Percentiles rank a stretch among this genome's conserved stretches.
Conservation (phyloP, 2,888 invertebrate species). For the Amblyjoppa proteus region DNA sequence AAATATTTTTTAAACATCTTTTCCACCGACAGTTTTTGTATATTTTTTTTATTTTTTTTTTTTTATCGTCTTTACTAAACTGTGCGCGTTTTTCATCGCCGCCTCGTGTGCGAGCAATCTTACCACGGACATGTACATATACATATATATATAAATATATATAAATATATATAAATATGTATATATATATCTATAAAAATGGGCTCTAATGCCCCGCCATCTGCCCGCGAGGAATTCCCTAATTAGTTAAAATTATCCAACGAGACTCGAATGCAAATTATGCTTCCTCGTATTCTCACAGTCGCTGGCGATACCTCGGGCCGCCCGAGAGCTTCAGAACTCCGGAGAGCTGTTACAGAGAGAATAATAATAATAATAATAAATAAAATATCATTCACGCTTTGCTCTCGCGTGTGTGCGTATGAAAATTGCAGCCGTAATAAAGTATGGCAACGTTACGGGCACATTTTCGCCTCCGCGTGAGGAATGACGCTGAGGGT, state of each 20-base stretch:
- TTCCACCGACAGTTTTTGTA: no score
- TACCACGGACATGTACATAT: no score
- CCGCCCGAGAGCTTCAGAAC: background rate
- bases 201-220: conserved; percentile 24
- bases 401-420: conserved; percentile 51
- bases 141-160: background rate
- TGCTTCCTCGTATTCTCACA: conserved; percentile 33
- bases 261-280: conserved; percentile 45
- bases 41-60: background rate
- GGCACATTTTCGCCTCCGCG: conserved; percentile 10
- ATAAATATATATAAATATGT: no score
- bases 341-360: background rate
- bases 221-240: conserved; percentile 44
- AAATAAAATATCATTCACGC: conserved; percentile 18
- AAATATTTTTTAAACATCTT: background rate
- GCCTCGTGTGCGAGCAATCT: background rate
- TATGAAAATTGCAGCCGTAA: conserved; percentile 69
- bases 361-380: conserved; percentile 10
- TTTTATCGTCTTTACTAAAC: background rate
- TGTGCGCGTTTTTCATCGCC: conserved; percentile 17
- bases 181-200: background rate
- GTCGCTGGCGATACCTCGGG: background rate
- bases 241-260: conserved; percentile 59
- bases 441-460: conserved; percentile 64
- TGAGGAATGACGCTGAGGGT: conserved; percentile 33